These are phyloP conservation scores for Hydrotaea diabolus DNA, from an alignment of 2,888 invertebrate species.

Conservation along the genomic window DNA sequence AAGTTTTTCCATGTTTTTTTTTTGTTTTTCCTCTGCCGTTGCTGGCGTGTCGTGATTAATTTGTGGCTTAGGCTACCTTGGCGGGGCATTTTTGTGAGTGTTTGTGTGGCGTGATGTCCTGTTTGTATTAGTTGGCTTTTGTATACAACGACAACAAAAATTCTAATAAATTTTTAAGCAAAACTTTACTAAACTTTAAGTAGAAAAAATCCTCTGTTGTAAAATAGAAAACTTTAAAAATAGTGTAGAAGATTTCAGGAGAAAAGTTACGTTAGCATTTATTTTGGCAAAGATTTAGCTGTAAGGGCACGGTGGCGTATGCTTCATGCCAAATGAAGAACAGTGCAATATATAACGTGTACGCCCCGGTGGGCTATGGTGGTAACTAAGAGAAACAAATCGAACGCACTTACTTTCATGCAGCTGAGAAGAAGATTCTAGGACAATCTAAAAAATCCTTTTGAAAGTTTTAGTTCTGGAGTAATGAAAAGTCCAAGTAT, in stretches of 20 bases:
- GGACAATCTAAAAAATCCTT: too few relatives aligned
- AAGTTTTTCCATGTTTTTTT: constrained; percentile 57
- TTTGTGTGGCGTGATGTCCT: not conserved
- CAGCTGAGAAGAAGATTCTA: too few relatives aligned
- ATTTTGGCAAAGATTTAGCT: not conserved
- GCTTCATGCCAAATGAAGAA: not conserved
- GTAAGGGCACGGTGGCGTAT: not conserved
- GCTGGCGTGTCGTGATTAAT: constrained; percentile 35
- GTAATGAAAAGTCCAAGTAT: too few relatives aligned
- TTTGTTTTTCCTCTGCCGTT: not conserved
- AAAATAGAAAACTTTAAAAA: not conserved
- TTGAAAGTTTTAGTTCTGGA: too few relatives aligned
- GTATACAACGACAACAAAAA: too few relatives aligned
- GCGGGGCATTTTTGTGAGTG: not conserved
- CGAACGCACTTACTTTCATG: too few relatives aligned
- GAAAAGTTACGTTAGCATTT: not conserved
- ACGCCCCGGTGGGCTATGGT: not conserved
- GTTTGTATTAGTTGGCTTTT: not conserved
- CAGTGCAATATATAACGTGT: constrained; percentile 4
- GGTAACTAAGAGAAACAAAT: too few relatives aligned
- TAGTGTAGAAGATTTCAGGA: constrained; percentile 1
- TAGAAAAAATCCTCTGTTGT: not conserved
- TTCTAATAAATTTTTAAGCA: constrained; percentile 4
- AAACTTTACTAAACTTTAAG: not conserved
- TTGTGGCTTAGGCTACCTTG: constrained; percentile 20